Conservation (phyloP, 2,113 vertebrate species). For the Antechinus stuartii region DNA sequence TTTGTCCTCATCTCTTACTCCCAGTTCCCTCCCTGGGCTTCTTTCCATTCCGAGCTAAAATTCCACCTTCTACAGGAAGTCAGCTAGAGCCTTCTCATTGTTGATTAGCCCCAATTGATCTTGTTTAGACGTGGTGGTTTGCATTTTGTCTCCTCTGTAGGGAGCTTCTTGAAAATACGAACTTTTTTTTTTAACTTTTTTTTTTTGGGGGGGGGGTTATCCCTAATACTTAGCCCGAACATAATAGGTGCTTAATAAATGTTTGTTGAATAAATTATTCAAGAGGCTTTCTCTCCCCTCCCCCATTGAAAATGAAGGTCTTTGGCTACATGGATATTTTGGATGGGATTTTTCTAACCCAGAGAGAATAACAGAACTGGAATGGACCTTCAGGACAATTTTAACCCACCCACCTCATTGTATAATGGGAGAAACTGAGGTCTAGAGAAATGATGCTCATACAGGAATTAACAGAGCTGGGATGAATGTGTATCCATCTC, state of each 20-base stretch:
- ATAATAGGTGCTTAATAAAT: not conserved
- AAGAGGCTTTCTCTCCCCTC: not conserved
- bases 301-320: not conserved
- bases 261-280: not conserved
- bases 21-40: too few species aligned
- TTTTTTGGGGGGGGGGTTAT: not conserved
- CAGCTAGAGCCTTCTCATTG: not conserved
- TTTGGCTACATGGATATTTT: not conserved
- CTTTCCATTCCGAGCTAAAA: not conserved
- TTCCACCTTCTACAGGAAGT: not conserved
- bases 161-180: not conserved
- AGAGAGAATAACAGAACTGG: conserved; percentile 20
- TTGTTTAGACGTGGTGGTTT: not conserved
- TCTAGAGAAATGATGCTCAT: not conserved
- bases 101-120: not conserved
- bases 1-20: too few species aligned
- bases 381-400: conserved; percentile 58
- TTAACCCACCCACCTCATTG: conserved; percentile 10
- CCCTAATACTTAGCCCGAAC: not conserved
- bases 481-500: not conserved
- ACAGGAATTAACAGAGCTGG: conserved; percentile 23
- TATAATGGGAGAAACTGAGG: conserved; percentile 28
- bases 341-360: not conserved
- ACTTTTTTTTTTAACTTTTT: not conserved
- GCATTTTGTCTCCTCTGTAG: not conserved